These are phyloP conservation scores for Pogona vitticeps DNA, from an alignment of 2,113 vertebrate species.

Conservation along the genomic window DNA sequence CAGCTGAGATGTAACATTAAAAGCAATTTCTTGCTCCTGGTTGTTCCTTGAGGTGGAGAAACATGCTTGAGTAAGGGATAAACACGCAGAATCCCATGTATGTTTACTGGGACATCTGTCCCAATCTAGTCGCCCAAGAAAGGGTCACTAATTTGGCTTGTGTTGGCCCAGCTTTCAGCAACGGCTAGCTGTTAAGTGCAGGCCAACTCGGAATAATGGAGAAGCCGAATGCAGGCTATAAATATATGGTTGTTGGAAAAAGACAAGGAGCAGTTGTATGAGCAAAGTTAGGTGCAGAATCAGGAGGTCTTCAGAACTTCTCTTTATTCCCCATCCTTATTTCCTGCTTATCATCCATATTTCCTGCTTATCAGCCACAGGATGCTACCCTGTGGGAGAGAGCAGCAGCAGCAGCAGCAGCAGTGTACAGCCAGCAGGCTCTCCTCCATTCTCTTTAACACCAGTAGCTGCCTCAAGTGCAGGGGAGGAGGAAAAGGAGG, in stretches of 20 bases:
- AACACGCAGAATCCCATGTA: too few relatives aligned
- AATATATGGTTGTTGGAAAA: neutral
- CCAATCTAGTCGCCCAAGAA: too few relatives aligned
- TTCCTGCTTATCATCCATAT: neutral
- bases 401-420: too few relatives aligned
- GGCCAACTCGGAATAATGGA: neutral
- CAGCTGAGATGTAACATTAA: too few relatives aligned
- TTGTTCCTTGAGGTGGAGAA: too few relatives aligned
- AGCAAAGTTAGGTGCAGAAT: neutral
- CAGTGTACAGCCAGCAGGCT: neutral
- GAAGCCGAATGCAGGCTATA: neutral
- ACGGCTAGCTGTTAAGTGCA: neutral
- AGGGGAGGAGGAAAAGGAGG: constrained; percentile 23
- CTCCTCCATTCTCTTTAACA: neutral
- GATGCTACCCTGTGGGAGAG: constrained; percentile 1
- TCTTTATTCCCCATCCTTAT: neutral
- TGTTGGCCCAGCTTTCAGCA: neutral
- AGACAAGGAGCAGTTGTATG: neutral
- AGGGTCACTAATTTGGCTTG: neutral
- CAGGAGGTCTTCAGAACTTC: neutral
- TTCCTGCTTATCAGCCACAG: neutral
- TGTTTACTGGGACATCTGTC: too few relatives aligned
- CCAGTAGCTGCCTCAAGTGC: constrained; percentile 21
- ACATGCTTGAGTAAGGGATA: too few relatives aligned
- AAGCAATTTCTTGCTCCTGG: too few relatives aligned